Conservation (phyloP, 2,888 invertebrate species). For the Drosophila paramelanica region DNA sequence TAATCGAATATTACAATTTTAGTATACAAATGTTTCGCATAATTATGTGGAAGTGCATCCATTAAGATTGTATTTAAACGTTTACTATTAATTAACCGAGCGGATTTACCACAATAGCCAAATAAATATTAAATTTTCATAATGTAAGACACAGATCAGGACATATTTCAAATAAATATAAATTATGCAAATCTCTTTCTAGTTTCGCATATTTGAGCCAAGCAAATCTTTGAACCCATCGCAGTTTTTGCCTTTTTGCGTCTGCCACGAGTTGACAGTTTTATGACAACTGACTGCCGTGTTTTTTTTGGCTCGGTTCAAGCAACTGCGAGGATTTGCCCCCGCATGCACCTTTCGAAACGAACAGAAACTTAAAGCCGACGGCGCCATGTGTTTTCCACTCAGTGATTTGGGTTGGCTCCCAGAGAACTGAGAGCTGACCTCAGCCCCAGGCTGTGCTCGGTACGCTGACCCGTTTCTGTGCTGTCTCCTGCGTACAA, state of each 20-base stretch:
- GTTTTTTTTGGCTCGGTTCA: constrained; percentile 27
- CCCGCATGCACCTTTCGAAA: constrained; percentile 8
- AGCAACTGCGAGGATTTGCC: constrained; percentile 23
- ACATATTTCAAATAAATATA: constrained; percentile 25
- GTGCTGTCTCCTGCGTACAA: constrained; percentile 1
- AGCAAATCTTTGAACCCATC: constrained; percentile 64
- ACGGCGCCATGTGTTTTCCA: constrained; percentile 70
- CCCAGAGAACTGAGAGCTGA: constrained; percentile 16
- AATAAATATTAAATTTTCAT: constrained; percentile 16
- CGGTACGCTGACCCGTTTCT: constrained; percentile 48
- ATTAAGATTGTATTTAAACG: not conserved
- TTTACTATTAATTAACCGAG: not conserved
- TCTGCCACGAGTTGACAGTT: constrained; percentile 63
- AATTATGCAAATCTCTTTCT: constrained; percentile 50
- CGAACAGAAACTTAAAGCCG: constrained; percentile 56
- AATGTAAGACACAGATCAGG: constrained; percentile 27
- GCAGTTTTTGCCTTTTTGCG: constrained; percentile 47
- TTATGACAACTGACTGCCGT: constrained; percentile 63
- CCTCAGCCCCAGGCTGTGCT: constrained; percentile 28
- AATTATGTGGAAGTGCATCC: too few species aligned
- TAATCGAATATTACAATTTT: too few species aligned
- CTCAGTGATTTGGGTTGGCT: constrained; percentile 67
- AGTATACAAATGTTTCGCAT: not conserved
- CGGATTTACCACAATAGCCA: constrained; percentile 7
- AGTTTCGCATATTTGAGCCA: constrained; percentile 29